These are phyloP conservation scores for Anneissia japonica DNA, from an alignment of 35 echinoderm and acorn worm genomes.

Conservation along the genomic window DNA sequence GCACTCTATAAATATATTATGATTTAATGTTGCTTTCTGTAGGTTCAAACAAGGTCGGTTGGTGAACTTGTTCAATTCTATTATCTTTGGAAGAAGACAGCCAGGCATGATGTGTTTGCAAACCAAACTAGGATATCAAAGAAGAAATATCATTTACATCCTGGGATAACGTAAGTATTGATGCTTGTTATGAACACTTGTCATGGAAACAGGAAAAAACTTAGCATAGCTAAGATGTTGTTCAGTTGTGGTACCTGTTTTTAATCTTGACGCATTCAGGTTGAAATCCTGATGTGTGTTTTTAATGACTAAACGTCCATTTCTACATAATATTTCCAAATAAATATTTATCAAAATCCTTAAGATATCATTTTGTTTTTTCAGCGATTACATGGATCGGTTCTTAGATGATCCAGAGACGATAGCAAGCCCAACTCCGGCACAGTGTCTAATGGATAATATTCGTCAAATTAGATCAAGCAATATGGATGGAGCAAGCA, in stretches of 20 bases:
- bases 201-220: no score
- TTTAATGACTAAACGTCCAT: no score
- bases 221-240: no score
- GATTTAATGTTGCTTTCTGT: background rate
- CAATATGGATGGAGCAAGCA: slow-evolving; percentile 15
- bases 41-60: slow-evolving; percentile 96
- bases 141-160: slow-evolving; percentile 94
- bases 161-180: slow-evolving; percentile 92
- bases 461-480: slow-evolving; percentile 49
- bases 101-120: slow-evolving; percentile 82
- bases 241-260: no score
- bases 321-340: no score
- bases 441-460: slow-evolving; percentile 68
- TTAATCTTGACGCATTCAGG: no score
- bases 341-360: no score
- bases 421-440: slow-evolving; percentile 73
- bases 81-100: slow-evolving; percentile 97
- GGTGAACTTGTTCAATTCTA: slow-evolving; percentile 95
- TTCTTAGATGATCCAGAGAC: slow-evolving; percentile 93
- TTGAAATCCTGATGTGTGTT: no score
- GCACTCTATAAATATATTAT: no score
- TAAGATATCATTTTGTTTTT: no score
- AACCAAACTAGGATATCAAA: slow-evolving; percentile 79
- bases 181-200: no score
- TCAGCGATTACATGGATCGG: slow-evolving; percentile 92